Base-by-base conservation (phyloP, 2,113 vertebrate species). In the Lophochroa leadbeateri region DNA sequence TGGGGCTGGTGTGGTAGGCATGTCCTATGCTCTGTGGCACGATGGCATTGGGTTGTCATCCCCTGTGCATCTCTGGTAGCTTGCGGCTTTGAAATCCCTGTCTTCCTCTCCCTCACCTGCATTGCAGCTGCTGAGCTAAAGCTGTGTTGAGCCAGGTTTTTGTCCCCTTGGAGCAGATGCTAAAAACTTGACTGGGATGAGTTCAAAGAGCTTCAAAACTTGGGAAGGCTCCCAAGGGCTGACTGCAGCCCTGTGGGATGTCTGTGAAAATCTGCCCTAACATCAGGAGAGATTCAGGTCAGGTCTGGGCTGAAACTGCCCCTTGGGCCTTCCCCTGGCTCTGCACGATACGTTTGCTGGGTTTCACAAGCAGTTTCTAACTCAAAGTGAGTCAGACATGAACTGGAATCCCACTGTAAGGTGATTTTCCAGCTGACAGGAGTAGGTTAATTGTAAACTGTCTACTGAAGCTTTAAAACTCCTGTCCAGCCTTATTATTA, bases 391-490 rank as follows among this genome's bases (percentile, higher is more conserved):
- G 92, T 82, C 97, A 86, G 96, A 97, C 63, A 35, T 92, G 97
- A 95, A 80, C 93, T 97, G 97, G 92, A 97, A 98, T 97, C 83
- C 67, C 88, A 70, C 82, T 93, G 88, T 82, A 96, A 97, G 95
- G 95, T 98, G 98, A 98, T 98, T 98, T 98, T 98, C 97, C 97
- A 98, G 97, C 97, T 97, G 97, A 97, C 97, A 96, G 97, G 97
- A 98, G 97, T 72, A 96, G 94, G 97, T 98, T 98, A 98, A 98
- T 98, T 98, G 98, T 96, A 96, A 91, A 97, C 94, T 95, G 90
- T 97, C 95, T 82, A 78, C 86, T 96, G 96, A 91, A 97, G 96
- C 96, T 96, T 98, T 98, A 97, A 97, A 97, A 98, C 96, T 97
- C 91, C 97, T 98, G 95, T 97, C 98, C 97, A 97, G 93, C 94